Conservation (phyloP, 2,888 invertebrate genomes). For the Ferrisia virgata region DNA sequence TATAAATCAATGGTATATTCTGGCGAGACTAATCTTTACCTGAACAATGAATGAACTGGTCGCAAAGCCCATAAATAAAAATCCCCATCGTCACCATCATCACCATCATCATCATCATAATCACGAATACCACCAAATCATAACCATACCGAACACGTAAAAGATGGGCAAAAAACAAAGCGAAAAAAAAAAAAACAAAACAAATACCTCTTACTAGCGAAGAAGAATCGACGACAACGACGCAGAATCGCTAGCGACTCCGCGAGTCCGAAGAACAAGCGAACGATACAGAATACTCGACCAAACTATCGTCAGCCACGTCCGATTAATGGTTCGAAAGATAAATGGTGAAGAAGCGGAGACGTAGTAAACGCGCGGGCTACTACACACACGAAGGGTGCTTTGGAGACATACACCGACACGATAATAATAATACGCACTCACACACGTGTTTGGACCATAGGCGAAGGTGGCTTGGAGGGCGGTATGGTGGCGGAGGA, state of each 20-base stretch:
- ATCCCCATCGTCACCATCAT: no score
- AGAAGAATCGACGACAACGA: neutral
- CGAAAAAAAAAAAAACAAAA: no score
- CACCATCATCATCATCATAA: no score
- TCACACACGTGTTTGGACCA: neutral
- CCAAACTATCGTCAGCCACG: neutral
- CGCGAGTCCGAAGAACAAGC: neutral
- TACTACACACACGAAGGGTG: neutral
- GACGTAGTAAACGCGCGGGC: neutral
- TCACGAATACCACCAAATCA: neutral
- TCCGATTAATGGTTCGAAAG: neutral
- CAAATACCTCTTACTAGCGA: no score
- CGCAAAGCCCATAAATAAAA: neutral
- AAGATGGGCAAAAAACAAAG: no score
- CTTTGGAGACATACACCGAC: neutral
- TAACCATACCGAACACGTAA: no score
- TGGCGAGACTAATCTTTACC: no score
- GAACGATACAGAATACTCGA: neutral
- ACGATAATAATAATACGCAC: neutral
- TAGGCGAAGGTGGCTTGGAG: no score
- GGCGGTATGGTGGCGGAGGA: no score
- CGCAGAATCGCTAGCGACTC: neutral
- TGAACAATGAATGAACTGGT: no score
- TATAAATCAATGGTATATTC: no score
- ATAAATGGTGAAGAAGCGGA: neutral